These are phyloP conservation scores for Scaptomyza reducta DNA, from an alignment of 2,888 invertebrate genomes.

Conservation along the genomic window DNA sequence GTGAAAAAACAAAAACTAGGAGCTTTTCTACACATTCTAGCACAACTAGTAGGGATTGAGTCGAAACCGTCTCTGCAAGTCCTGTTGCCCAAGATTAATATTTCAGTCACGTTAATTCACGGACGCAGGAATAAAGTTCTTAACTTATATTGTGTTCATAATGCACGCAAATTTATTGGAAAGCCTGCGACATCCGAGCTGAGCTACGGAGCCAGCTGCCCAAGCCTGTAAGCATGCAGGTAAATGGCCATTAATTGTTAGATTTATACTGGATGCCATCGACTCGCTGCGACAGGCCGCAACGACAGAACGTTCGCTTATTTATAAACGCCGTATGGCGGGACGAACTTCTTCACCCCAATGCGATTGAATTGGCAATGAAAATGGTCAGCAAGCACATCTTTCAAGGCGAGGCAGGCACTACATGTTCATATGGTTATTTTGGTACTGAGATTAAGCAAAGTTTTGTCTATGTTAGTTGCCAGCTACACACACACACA, in stretches of 20 bases:
- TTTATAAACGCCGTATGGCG: constrained; percentile 45
- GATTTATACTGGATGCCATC: constrained; percentile 64
- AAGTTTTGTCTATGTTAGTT: constrained; percentile 35
- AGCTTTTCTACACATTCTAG: constrained; percentile 1
- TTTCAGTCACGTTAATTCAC: constrained; percentile 81
- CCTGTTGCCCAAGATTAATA: constrained; percentile 65
- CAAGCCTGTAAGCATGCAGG: constrained; percentile 34
- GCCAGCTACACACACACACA: constrained; percentile 50
- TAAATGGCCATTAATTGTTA: constrained; percentile 69
- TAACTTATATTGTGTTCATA: constrained; percentile 77
- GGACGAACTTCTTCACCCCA: not conserved
- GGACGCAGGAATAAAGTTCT: constrained; percentile 78
- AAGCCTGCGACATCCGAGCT: constrained; percentile 12
- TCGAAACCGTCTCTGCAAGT: constrained; percentile 2
- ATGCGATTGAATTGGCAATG: not conserved
- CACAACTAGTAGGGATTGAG: not conserved
- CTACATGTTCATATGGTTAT: constrained; percentile 24
- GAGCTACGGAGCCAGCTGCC: not conserved
- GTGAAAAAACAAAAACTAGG: not conserved
- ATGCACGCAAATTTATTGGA: constrained; percentile 68
- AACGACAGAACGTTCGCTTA: constrained; percentile 28
- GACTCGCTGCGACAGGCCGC: constrained; percentile 14
- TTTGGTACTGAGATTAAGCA: constrained; percentile 41
- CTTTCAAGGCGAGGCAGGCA: constrained; percentile 11
- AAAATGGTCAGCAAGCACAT: not conserved